Base-by-base conservation (phyloP, 2,113 vertebrate species). In the Myotis yumanensis region DNA sequence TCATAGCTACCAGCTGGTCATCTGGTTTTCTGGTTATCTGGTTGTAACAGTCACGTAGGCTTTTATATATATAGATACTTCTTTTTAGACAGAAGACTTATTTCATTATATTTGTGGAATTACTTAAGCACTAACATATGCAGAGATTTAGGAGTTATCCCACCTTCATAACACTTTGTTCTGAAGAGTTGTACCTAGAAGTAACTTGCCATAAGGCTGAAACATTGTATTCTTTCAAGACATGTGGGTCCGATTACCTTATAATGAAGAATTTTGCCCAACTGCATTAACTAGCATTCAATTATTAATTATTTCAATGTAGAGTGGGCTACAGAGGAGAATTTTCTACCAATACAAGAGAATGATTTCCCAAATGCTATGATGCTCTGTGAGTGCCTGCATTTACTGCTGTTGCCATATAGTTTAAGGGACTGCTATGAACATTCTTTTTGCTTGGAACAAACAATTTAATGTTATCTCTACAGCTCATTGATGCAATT, bases 291-390 rank as follows among this genome's bases (percentile, higher is more conserved):
- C 92, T 66, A 94, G 46, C 48, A 97, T 90, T 96, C 87, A 46
- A 95, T 96, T 94, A 92, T 95, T 96, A 98, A 98, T 96, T 95
- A 96, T 66, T 95, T 72, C 93, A 90, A 95, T 96, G 95, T 43
- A 68, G 54, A 57, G 87, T 93, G 80, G 94, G 69, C 59, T 93
- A 96, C 40, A 86, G 89, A 96, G 85, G 94, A 94, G 51, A 97
- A 96, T 86, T 93, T 93, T 94, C 76, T 96, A 17, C 43, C 86
- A 76, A 96, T 80, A 93, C 18, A 80, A 90, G 11, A 73, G 76
- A 6, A 7, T n/a, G 20, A n/a, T 95, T 97, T 94, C 62, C 80
- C 94, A 76, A 72, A 72, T 94, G 62, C 37, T 82, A 8, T 59
- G 93, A 40, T 16, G 54, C 15, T 92, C 43, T 28, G 22, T 16